Evolutionary conservation across 30 jellyfish, hydroid and myxozoan species (phyloP), one percentile per base, ranked within the genome.

Genomic region (Rhopilema esculentum): DNA sequence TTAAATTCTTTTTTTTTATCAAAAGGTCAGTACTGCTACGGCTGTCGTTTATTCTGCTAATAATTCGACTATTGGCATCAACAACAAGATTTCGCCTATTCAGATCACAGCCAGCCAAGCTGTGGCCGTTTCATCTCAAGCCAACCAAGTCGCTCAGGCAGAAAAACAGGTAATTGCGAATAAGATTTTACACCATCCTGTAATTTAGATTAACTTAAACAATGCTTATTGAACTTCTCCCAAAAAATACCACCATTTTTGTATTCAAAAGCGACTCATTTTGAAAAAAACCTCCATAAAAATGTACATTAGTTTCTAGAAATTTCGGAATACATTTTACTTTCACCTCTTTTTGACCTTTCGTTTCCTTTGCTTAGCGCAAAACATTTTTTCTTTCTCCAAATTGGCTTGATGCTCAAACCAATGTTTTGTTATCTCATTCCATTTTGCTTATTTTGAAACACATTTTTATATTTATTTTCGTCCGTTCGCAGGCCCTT

Each of bases 1-100:
- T n/a, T n/a, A n/a, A n/a, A n/a, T n/a, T n/a, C n/a, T n/a, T n/a
- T n/a, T n/a, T n/a, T n/a, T n/a, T n/a, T n/a, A n/a, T n/a, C n/a
- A n/a, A n/a, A n/a, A 94, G 98, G 91, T 94, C 21, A 88, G 86
- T 66, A 50, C 63, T 1, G 98, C 84, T 18, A 72, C 51, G 22
- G 57, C 95, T 23, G 30, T 90, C 17, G 97, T 78, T 9, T 81
- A 87, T 30, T 12, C 87, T 18, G 94, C 96, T 1, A 74, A 78
- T 23, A 76, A 83, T 49, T 69, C 80, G 1, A 88, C 97, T 0
- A 49, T 84, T 16, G 32, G 80, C 31, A 83, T 80, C 30, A 74
- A 95, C 86, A 71, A 40, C 26, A 94, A 84, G 75, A 30, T 94
- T 1, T 32, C 52, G 69, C 90, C 90, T n/a, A 73, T 97, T 27